Base-by-base conservation (phyloP, 2,113 vertebrate species). In the Lepus timidus region DNA sequence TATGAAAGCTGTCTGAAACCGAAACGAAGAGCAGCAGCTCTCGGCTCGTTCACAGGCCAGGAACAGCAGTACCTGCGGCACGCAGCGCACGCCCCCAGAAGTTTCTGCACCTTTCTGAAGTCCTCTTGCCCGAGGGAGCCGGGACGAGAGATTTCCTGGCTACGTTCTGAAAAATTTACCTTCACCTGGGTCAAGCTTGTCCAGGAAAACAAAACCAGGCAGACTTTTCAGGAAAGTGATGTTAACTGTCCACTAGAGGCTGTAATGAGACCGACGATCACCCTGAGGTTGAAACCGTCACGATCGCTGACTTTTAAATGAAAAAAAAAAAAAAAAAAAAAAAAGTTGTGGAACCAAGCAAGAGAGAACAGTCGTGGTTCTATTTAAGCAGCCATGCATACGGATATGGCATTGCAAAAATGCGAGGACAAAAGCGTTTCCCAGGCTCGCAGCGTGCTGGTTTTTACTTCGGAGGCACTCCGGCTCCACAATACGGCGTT, bases 181-280 rank as follows among this genome's bases (percentile, higher is more conserved):
- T 97, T 96, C 94, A 93, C 97, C 93, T 98, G 90, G 91, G 29
- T 82, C 93, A 91, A 0, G 12, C 93, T 80, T 94, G 95, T 97
- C 93, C 92, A 80, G 10, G 58, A 93, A 70, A 97, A 89, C 36
- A 94, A 58, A 85, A 90, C 73, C 70, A 75, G 89, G 76, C 94
- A 95, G 90, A 98, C 90, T 97, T 97, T 95, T 97, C 95, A 97
- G 93, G 97, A 97, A 96, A 97, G 95, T 96, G 96, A 95, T 98
- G 95, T 95, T 91, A 97, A 96, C 97, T 95, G 98, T 98, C 98
- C 98, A 98, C 98, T 98, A 98, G 98, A 98, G 98, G 98, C 98
- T 98, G 98, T 98, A 98, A 97, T 97, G 98, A 98, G 98, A 98
- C 98, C 97, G 97, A 96, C 97, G 97, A 98, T 98, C 96, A 97